Conservation (phyloP, 2,797 vertebrate species). For the Rallus crepitans region DNA sequence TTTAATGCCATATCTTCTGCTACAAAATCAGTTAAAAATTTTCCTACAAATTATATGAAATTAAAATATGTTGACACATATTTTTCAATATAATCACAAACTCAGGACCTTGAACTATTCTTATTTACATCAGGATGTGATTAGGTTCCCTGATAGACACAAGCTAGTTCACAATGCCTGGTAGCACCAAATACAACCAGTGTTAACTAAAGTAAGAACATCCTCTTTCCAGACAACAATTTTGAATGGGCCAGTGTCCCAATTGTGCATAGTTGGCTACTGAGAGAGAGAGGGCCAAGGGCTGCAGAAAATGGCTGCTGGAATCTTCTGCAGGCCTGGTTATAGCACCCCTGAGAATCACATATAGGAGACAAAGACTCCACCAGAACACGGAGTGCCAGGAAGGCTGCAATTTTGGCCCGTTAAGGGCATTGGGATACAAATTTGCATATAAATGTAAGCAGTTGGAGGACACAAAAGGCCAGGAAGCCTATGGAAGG, state of each 20-base stretch:
- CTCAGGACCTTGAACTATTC: background rate
- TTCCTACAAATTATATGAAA: background rate
- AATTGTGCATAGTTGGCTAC: too few species aligned
- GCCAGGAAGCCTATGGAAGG: too few species aligned
- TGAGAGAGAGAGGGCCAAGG: too few species aligned
- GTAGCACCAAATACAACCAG: background rate
- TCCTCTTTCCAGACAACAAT: background rate
- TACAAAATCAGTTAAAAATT: background rate
- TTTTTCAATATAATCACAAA: background rate
- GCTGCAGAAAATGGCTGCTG: too few species aligned
- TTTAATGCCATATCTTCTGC: background rate
- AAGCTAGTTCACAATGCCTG: accelerated
- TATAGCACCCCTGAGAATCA: too few species aligned
- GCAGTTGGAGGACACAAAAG: too few species aligned
- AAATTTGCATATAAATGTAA: too few species aligned
- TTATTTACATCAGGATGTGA: background rate
- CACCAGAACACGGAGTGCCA: too few species aligned
- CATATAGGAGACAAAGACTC: too few species aligned
- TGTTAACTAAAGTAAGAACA: background rate
- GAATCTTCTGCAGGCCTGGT: too few species aligned
- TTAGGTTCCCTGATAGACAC: background rate
- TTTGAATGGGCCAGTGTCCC: background rate
- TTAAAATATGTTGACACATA: background rate
- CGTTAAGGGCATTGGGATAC: too few species aligned
- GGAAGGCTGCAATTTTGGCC: too few species aligned